Evolutionary conservation across 2,888 invertebrate genomes (phyloP).

Genomic region (Hoplodrina ambigua): DNA sequence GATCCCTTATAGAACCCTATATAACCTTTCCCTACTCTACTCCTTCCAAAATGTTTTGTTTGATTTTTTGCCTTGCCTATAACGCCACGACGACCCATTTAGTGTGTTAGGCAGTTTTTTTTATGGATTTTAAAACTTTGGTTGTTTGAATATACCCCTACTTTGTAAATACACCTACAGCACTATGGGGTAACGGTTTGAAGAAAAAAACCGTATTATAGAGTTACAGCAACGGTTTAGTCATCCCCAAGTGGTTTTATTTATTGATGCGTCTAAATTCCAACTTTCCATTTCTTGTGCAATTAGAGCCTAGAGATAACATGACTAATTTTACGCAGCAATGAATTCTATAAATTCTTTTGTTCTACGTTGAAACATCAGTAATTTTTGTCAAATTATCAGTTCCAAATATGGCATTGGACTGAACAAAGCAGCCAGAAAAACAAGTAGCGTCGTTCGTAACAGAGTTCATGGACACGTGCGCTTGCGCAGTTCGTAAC

Average conservation of each 20-base stretch:
- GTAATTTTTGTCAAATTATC: constrained; percentile 20
- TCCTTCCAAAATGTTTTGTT: neutral
- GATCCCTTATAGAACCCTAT: too few species aligned
- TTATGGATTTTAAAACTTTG: too few species aligned
- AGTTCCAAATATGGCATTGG: constrained; percentile 22
- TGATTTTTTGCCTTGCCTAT: neutral
- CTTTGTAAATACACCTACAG: too few species aligned
- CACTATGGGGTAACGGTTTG: too few species aligned
- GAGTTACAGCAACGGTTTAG: too few species aligned
- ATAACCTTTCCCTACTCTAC: too few species aligned
- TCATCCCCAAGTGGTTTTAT: neutral
- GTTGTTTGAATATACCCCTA: too few species aligned
- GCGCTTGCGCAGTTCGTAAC: constrained; percentile 30
- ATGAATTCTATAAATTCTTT: neutral
- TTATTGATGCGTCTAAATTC: neutral
- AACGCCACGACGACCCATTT: too few species aligned
- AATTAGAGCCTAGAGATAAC: neutral
- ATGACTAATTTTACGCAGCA: constrained; percentile 8
- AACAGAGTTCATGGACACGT: constrained; percentile 51
- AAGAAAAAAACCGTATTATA: too few species aligned
- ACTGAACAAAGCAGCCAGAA: constrained; percentile 21
- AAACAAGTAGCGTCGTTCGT: constrained; percentile 35
- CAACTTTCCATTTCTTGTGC: neutral
- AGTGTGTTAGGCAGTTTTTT: too few species aligned
- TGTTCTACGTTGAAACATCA: neutral